A percentile compares a stretch with the other conserved stretches of the same genome.
Evolutionary conservation across 2,797 vertebrate genomes (phyloP).

Genomic region (Percopsis omiscomaycus): DNA sequence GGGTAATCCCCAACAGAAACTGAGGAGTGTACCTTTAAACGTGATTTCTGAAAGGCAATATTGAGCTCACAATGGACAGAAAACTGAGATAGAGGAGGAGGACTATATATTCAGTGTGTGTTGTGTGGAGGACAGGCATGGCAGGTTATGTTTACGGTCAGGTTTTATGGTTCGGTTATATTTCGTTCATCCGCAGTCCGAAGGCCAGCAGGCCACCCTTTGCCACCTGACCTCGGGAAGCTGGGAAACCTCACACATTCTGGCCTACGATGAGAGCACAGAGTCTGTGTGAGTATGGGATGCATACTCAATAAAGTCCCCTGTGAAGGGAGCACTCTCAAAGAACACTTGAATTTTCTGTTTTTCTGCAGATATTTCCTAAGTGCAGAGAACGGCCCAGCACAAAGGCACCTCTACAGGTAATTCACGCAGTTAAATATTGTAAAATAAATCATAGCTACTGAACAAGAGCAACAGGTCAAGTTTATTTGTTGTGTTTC

Average conservation of each 20-base stretch:
- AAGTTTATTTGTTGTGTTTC: too few relatives aligned
- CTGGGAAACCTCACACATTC: conserved; percentile 75
- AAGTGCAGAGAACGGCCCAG: conserved; percentile 68
- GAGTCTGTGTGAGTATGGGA: conserved; percentile 59
- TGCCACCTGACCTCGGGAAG: conserved; percentile 75
- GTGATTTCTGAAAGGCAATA: too few relatives aligned
- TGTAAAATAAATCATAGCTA: too few relatives aligned
- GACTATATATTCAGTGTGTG: background rate
- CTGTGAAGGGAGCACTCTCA: background rate
- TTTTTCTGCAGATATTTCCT: conserved; percentile 70
- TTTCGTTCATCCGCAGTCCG: conserved; percentile 36
- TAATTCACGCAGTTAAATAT: conserved; percentile 17
- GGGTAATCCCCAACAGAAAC: too few relatives aligned
- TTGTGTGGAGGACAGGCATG: background rate
- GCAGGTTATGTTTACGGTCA: background rate
- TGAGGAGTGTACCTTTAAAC: too few relatives aligned
- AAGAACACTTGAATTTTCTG: conserved; percentile 1
- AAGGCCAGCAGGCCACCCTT: conserved; percentile 57
- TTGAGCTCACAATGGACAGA: too few relatives aligned
- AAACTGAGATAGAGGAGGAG: too few relatives aligned
- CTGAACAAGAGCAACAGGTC: too few relatives aligned
- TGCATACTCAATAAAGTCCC: background rate
- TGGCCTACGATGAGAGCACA: conserved; percentile 64
- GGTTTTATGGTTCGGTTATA: background rate
- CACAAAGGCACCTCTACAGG: conserved; percentile 75